These are phyloP conservation scores for Urocitellus parryii DNA, from an alignment of 2,113 vertebrate species.

Conservation along the genomic window DNA sequence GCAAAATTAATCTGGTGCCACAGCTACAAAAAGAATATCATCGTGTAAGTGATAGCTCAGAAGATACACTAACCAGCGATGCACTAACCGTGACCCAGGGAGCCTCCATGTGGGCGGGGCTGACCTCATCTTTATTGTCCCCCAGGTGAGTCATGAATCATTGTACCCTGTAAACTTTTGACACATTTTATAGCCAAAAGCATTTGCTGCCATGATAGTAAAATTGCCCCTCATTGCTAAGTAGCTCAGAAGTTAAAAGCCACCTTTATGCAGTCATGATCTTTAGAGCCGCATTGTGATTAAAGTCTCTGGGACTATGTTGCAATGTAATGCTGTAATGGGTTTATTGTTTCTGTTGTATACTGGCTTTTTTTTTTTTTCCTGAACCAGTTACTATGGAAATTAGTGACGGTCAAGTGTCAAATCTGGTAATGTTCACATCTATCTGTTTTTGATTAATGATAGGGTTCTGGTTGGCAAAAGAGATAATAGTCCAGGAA, in stretches of 20 bases:
- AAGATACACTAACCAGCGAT: not conserved
- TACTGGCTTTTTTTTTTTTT: not conserved
- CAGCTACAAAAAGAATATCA: not conserved
- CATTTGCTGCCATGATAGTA: not conserved
- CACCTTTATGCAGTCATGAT: not conserved
- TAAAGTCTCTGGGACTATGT: not conserved
- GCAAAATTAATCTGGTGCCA: not conserved
- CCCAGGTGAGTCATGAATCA: slow-evolving; percentile 34
- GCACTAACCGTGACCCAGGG: not conserved
- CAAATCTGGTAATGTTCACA: not conserved
- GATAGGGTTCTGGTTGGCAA: slow-evolving; percentile 2
- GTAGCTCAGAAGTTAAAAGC: slow-evolving; percentile 48
- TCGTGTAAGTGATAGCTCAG: not conserved
- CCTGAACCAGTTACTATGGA: not conserved
- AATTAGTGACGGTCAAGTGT: slow-evolving; percentile 6
- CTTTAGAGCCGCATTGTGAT: not conserved
- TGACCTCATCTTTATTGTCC: slow-evolving; percentile 17
- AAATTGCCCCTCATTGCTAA: not conserved
- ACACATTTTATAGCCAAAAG: slow-evolving; percentile 12
- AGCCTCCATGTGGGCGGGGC: not conserved
- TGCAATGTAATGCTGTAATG: not conserved
- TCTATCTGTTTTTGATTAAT: not conserved
- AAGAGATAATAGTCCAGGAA: not conserved
- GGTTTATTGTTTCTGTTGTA: not conserved
- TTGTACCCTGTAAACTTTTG: not conserved